Base-by-base conservation (phyloP, 53 echinoderm and acorn worm genomes). In the Astropecten irregularis region DNA sequence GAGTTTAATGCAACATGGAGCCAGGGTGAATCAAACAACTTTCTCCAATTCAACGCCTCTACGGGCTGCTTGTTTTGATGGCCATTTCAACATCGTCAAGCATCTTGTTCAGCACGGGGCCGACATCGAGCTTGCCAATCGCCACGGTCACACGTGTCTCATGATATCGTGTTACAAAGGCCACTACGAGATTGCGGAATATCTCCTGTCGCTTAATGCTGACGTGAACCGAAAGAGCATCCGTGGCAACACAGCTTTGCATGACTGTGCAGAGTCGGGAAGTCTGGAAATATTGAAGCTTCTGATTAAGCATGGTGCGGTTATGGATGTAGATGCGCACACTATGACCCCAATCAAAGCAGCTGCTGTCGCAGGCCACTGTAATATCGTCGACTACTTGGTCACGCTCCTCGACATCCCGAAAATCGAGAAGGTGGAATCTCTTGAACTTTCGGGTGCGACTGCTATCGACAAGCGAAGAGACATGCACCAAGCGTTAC, bases 131-230 rank as follows among this genome's bases (percentile, higher is more conserved):
- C 84, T 99, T 22, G 99, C 99, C 21, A 99, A 99, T 46, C 85
- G 99, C 44, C 99, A 99, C 53, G 99, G 99, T 20, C 99, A 99
- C 61, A 99, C 99, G 15, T 99, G 99, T 65, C 90, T 99, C 20
- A 99, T 99, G 99, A 99, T 99, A 27, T 99, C 99, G 22, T 99
- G 99, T 79, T 99, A 99, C 82, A 99, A 99, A 57, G 94, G 94
- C 22, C 99, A 99, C 69, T 88, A 86, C 54, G 86, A 85, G 40
- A 99, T 99, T 32, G 99, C 92, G 62, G 88, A 94, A 68, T 90
- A 90, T 69, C 67, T 99, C 23, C 88, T 99, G 2, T 88, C 88
- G 30, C 88, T 99, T 4, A 85, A 86, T 14, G 99, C 99, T 10
- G 95, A 99, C 73, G 95, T 99, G 10, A 95, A 99, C 82, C 87